Base-by-base conservation (phyloP, 2,797 vertebrate genomes). In the Sciurus carolinensis region DNA sequence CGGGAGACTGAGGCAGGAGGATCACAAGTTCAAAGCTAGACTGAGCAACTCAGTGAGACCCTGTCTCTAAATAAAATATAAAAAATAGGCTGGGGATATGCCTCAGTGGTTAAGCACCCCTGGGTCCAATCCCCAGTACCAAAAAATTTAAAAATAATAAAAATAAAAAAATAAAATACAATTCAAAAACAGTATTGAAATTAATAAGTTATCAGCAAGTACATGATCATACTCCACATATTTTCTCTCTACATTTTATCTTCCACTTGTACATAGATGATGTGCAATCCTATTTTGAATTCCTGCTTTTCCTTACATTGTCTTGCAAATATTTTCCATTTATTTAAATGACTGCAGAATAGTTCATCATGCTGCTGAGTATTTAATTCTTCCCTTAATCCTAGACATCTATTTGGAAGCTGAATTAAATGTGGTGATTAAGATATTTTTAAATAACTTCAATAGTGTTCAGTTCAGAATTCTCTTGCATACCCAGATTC, bases 111-210 rank as follows among this genome's bases (percentile, higher is more conserved):
- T 57, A 22, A 57, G 54, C 54, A 7, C 2, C 54, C 54, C 54
- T 57, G 20, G 7, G 54, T 57, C 20, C 54, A 57, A 57, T 57
- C 20, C 54, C 54, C 54, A 57, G 20, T 57, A 57, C 54, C 5
- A 57, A 57, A 57, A 57, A 57, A 57, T 20, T 54, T 54, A 54
- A 54, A 54, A 54, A 20, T 54, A 54, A 54, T 20, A 57, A 57
- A 22, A 22, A 57, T 57, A 57, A 20, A 54, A 20, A 54, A 57
- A 57, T 86, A 10, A 86, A 95, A 88, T 94, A 15, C 22, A 87
- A 84, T 90, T 96, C 3, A 22, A 90, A 90, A 95, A 83, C 36
- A 69, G 14, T 73, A 62, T 80, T 83, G 64, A 94, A 81, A 86
- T 52, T 39, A 57, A 42, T 83, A 75, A 36, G 14, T 64, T 64